phyloP scores from a whole-genome alignment of 2,888 invertebrate genomes.

The Adineta ricciae region DNA sequence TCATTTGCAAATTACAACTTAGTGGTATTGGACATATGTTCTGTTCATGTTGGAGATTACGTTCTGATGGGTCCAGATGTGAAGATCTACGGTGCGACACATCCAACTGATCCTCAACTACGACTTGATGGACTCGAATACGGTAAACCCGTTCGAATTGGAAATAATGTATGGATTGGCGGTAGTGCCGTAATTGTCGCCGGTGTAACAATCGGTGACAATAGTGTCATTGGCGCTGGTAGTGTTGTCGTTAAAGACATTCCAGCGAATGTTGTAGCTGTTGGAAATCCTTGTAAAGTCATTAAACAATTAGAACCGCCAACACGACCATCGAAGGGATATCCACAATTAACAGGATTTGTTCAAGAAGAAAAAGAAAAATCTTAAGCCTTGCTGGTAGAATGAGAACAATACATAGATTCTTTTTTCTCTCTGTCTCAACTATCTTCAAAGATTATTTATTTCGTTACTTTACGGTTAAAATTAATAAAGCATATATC shows the following conservation, averaged over 20 bases:
- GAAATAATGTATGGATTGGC: constrained; percentile 29
- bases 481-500: neutral
- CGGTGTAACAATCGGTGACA: constrained; percentile 27
- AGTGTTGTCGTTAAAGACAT: constrained; percentile 29
- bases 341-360: neutral
- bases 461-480: neutral
- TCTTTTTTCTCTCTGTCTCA: too few relatives aligned
- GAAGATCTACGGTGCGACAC: constrained; percentile 24
- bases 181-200: constrained; percentile 21
- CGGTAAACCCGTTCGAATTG: constrained; percentile 27
- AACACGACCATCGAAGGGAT: neutral
- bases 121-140: constrained; percentile 9
- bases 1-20: constrained; percentile 24
- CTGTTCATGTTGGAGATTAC: constrained; percentile 12
- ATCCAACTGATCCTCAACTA: constrained; percentile 26
- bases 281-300: constrained; percentile 30
- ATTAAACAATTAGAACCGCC: constrained; percentile 21
- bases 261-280: constrained; percentile 22
- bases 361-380: neutral
- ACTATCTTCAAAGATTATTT: neutral
- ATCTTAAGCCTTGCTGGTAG: too few relatives aligned
- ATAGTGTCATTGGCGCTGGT: constrained; percentile 28
- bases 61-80: constrained; percentile 30
- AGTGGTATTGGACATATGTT: constrained; percentile 14
- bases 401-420: too few relatives aligned